Conservation (phyloP, 1,140 invertebrate genomes). For the Phthorimaea operculella region DNA sequence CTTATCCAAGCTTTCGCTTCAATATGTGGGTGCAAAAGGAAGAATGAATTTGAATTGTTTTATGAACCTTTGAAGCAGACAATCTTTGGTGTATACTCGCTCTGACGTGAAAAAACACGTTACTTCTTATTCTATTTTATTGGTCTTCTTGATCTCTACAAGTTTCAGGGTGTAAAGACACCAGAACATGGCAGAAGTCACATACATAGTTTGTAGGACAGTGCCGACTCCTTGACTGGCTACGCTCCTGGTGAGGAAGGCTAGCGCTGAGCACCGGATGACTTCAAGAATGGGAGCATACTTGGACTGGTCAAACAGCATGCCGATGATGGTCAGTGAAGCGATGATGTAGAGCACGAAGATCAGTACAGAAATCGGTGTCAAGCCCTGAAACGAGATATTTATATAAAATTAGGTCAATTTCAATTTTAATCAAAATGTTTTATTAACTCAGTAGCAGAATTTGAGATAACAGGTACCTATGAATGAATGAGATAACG, state of each 20-base stretch:
- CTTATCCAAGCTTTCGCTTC: too few species aligned
- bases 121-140: conserved; percentile 29
- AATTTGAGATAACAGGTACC: too few species aligned
- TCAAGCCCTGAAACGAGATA: conserved; percentile 69
- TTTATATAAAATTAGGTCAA: too few species aligned
- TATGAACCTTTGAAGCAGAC: too few species aligned
- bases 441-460: too few species aligned
- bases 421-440: too few species aligned
- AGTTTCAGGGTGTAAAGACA: conserved; percentile 51
- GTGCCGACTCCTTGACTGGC: conserved; percentile 34
- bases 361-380: conserved; percentile 66
- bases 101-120: too few species aligned
- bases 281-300: conserved; percentile 69
- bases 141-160: conserved; percentile 47
- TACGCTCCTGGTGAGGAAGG: conserved; percentile 49
- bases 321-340: conserved; percentile 75
- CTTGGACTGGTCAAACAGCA: conserved; percentile 73
- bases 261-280: conserved; percentile 65
- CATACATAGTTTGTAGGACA: conserved; percentile 47
- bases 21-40: too few species aligned
- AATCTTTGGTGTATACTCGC: too few species aligned
- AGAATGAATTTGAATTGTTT: too few species aligned
- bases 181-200: conserved; percentile 59
- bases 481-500: too few species aligned
- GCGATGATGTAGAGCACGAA: conserved; percentile 74